These are phyloP conservation scores for Cotesia chilonis DNA, from an alignment of 1,140 invertebrate genomes.

Conservation along the genomic window DNA sequence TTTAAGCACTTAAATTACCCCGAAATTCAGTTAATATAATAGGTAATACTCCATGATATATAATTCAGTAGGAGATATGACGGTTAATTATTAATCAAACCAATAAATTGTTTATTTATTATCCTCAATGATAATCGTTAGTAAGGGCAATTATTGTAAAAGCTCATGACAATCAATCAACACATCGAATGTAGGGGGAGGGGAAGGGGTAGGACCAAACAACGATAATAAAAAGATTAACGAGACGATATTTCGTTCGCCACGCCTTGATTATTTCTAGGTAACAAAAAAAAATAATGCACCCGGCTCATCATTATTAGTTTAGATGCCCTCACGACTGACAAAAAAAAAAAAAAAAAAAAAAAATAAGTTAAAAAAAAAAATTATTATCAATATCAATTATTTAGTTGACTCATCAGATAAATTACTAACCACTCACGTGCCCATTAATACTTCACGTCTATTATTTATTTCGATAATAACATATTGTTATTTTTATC, in stretches of 20 bases:
- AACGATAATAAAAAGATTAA: conserved; percentile 26
- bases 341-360: neutral
- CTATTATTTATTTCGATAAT: too few relatives aligned
- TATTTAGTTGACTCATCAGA: too few relatives aligned
- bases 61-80: too few relatives aligned
- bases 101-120: conserved; percentile 40
- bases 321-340: conserved; percentile 1
- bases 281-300: conserved; percentile 11
- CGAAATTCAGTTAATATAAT: too few relatives aligned
- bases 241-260: conserved; percentile 23
- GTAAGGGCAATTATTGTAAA: conserved; percentile 61
- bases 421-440: too few relatives aligned
- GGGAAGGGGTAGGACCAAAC: neutral
- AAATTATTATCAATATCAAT: too few relatives aligned
- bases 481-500: too few relatives aligned
- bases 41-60: too few relatives aligned
- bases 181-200: neutral
- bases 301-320: conserved; percentile 6
- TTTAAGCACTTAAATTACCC: too few relatives aligned
- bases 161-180: conserved; percentile 60
- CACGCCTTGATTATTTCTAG: conserved; percentile 34
- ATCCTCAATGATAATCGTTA: conserved; percentile 40
- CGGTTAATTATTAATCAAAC: too few relatives aligned
- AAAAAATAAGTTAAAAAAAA: neutral
- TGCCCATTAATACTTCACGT: too few relatives aligned